Conservation (phyloP, 2,888 invertebrate genomes). For the Chironomus riparius region DNA sequence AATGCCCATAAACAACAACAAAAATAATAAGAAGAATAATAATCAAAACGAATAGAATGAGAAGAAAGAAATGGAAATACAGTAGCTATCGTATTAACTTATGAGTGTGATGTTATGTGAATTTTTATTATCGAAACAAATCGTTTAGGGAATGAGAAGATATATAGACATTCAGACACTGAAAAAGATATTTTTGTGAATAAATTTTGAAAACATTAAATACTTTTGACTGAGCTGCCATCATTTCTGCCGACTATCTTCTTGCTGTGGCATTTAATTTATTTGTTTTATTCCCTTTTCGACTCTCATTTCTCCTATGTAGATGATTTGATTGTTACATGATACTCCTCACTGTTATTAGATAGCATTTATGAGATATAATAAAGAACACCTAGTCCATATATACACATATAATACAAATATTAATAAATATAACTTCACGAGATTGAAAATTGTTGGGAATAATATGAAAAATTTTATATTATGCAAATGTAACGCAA, state of each 20-base stretch:
- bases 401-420: not conserved
- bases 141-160: not conserved
- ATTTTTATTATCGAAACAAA: slow-evolving; percentile 6
- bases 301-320: not conserved
- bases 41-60: not conserved
- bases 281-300: not conserved
- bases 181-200: not conserved
- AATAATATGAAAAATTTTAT: too few species aligned
- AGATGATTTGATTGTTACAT: not conserved
- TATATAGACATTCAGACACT: too few species aligned
- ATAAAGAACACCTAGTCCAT: not conserved
- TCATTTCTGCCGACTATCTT: not conserved
- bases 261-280: not conserved
- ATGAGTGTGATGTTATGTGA: slow-evolving; percentile 2
- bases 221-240: not conserved
- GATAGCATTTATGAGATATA: slow-evolving; percentile 10
- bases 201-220: not conserved
- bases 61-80: not conserved
- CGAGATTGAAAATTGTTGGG: too few species aligned
- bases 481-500: not conserved
- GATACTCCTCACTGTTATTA: not conserved
- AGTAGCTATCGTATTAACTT: slow-evolving; percentile 9
- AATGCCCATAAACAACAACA: not conserved
- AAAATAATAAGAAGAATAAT: not conserved
- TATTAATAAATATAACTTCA: not conserved